Evolutionary conservation across 2,113 vertebrate species (phyloP), one percentile per base, ranked within the genome.

Genomic region (Archilochus colubris): DNA sequence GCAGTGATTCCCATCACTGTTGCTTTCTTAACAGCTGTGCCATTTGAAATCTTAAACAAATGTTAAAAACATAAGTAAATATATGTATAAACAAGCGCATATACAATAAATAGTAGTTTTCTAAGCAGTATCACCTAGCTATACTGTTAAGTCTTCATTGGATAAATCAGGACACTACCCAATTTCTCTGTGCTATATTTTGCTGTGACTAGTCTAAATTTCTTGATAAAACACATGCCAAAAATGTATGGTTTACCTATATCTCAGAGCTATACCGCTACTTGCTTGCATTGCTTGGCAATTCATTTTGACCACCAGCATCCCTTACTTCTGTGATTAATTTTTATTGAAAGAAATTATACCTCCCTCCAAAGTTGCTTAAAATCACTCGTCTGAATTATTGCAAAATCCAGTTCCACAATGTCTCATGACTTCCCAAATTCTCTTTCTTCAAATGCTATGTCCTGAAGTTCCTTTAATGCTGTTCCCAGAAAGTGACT

Each of bases 401-500:
- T 78, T 78, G 58, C 89, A 36, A 91, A 94, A 87, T 44, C 7
- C 22, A 44, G 30, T 72, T 86, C 53, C 38, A 85, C 31, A 64
- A 21, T 24, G 43, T 53, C 36, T 33, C n/a, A 89, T 10, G 12
- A 78, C 17, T 80, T 95, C 73, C 48, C 2, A 23, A 82, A 88
- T 58, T 72, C 33, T 70, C 25, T 94, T 50, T 69, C 55, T 86
- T 88, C 53, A 83, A 54, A 70, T 50, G 40, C 30, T 63, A 0
- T 53, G 22, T 93, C 79, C 82, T 59, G 31, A 88, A 93, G 27
- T 74, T 81, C 50, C 36, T 91, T 95, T 91, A 83, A 86, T 94
- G 16, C 15, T 44, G 23, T 88, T 95, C 73, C 91, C 86, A 92
- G 90, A 93, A 93, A 90, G 14, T 95, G 82, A 95, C 68, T 83